Conservation (phyloP, 2,888 invertebrate species). For the Cantharis rustica region DNA sequence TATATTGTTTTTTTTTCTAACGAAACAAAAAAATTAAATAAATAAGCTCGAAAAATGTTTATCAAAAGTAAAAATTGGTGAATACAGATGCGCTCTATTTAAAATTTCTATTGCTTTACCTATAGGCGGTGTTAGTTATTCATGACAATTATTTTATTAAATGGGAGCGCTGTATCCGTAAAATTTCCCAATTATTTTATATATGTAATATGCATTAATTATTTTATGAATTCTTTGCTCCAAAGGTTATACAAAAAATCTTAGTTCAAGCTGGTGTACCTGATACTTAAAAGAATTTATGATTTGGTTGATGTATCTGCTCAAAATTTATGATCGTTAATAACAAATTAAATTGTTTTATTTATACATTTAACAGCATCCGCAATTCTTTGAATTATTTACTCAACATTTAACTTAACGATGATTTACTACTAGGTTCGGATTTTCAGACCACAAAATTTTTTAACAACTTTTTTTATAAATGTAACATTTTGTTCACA, state of each 20-base stretch:
- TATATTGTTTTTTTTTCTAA: no score
- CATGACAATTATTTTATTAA: no score
- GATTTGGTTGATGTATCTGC: no score
- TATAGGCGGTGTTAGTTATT: no score
- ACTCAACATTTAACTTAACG: not conserved
- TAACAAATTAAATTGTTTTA: not conserved
- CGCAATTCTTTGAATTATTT: not conserved
- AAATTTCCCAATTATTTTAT: not conserved
- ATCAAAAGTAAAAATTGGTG: no score
- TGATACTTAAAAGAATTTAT: no score
- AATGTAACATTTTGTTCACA: slow-evolving; percentile 21
- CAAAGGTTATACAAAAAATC: not conserved
- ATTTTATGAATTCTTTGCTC: not conserved
- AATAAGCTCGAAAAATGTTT: no score
- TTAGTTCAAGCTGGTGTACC: not conserved
- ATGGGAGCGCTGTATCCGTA: not conserved
- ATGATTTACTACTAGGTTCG: not conserved
- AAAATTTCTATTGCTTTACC: no score
- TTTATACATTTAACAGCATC: not conserved
- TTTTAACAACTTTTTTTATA: slow-evolving; percentile 7
- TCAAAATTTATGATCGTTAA: not conserved
- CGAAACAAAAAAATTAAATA: no score
- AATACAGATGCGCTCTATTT: no score
- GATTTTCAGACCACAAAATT: slow-evolving; percentile 26
- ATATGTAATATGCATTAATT: not conserved